Evolutionary conservation across 2,797 vertebrate species (phyloP).

Genomic region (Rhinophrynus dorsalis): DNA sequence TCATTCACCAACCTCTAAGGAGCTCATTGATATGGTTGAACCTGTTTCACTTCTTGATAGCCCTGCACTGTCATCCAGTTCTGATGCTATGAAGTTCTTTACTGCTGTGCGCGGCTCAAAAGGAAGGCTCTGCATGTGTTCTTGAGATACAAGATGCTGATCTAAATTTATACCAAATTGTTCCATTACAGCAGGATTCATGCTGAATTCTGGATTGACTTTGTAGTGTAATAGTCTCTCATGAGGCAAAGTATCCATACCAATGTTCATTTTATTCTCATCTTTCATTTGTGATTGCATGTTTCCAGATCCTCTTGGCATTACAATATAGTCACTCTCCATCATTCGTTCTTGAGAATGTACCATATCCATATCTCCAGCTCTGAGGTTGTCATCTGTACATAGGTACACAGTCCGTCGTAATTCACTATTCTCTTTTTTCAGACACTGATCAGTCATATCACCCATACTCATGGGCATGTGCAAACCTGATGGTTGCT

Average conservation of each 20-base stretch:
- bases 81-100: constrained; percentile 96
- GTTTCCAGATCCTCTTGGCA: constrained; percentile 88
- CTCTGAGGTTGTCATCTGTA: constrained; percentile 90
- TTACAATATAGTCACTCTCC: constrained; percentile 98
- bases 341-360: constrained; percentile 87
- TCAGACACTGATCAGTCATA: constrained; percentile 85
- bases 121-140: constrained; percentile 94
- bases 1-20: constrained; percentile 92
- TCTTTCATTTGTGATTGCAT: constrained; percentile 89
- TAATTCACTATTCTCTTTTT: constrained; percentile 86
- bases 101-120: constrained; percentile 97
- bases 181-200: constrained; percentile 90
- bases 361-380: constrained; percentile 88
- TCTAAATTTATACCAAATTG: constrained; percentile 95
- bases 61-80: constrained; percentile 91
- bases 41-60: constrained; percentile 96
- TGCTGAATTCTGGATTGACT: constrained; percentile 90
- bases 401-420: constrained; percentile 94
- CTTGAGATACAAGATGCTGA: constrained; percentile 82
- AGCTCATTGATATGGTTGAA: constrained; percentile 98
- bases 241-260: constrained; percentile 91
- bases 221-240: constrained; percentile 98
- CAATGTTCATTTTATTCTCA: constrained; percentile 92
- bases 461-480: constrained; percentile 91
- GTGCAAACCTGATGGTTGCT: constrained; percentile 91